phyloP scores from a whole-genome alignment of 2,797 vertebrate species.

The Danio aesculapii region DNA sequence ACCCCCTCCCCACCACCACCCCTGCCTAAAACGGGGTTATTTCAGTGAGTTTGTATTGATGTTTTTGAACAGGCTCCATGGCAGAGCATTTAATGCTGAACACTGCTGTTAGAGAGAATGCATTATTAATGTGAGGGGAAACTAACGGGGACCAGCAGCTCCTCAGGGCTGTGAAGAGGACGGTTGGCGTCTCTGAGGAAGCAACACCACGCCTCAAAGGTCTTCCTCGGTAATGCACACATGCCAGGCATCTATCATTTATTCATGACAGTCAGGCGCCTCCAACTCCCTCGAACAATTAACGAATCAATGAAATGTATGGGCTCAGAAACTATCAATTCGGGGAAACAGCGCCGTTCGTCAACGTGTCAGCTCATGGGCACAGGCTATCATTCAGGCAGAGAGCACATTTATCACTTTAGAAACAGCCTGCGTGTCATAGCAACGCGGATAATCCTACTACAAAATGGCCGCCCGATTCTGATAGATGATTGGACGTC shows the following conservation, averaged over 20 bases:
- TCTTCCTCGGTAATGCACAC: constrained; percentile 66
- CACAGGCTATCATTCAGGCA: constrained; percentile 69
- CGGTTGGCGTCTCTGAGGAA: constrained; percentile 62
- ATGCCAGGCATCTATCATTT: constrained; percentile 75
- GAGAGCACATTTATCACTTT: constrained; percentile 68
- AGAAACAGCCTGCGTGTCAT: constrained; percentile 61
- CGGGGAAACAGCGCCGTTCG: constrained; percentile 65
- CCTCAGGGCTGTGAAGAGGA: constrained; percentile 60
- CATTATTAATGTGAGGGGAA: constrained; percentile 74
- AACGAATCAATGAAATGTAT: constrained; percentile 79
- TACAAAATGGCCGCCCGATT: constrained; percentile 64
- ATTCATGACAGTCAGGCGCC: constrained; percentile 73
- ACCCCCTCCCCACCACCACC: constrained; percentile 29
- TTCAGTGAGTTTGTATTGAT: constrained; percentile 66
- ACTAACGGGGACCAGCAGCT: constrained; percentile 66
- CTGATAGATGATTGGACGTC: constrained; percentile 54
- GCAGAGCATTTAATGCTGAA: constrained; percentile 69
- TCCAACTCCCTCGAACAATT: constrained; percentile 70
- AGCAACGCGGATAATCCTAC: constrained; percentile 56
- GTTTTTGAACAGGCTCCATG: constrained; percentile 63
- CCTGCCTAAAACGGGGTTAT: constrained; percentile 62
- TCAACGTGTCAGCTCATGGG: constrained; percentile 71
- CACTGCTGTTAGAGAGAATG: constrained; percentile 71
- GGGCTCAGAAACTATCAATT: constrained; percentile 75
- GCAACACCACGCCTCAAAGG: constrained; percentile 61